A percentile compares a stretch with the other conserved stretches of the same genome.
phyloP scores from a whole-genome alignment of 2,888 invertebrate species.

The Seladonia tumulorum region DNA sequence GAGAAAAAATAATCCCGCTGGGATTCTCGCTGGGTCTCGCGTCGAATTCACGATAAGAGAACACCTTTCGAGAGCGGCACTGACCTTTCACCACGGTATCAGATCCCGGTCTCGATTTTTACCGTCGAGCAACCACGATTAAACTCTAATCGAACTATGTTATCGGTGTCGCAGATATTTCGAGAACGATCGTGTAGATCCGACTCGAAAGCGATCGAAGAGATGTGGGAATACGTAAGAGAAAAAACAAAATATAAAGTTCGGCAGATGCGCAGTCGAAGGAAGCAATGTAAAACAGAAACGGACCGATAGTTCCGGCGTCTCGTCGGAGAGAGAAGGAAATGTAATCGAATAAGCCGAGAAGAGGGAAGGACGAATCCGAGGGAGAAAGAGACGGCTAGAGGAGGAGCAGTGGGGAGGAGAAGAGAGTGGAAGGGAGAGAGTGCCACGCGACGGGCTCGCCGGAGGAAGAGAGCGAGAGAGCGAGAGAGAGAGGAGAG shows the following conservation, averaged over 20 bases:
- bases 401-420: not conserved
- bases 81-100: not conserved
- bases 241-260: slow-evolving; percentile 13
- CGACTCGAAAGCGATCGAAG: slow-evolving; percentile 8
- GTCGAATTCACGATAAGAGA: slow-evolving; percentile 18
- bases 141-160: not conserved
- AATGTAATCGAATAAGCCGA: slow-evolving; percentile 38
- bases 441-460: slow-evolving; percentile 62
- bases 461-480: slow-evolving; percentile 58
- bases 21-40: not conserved
- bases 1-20: slow-evolving; percentile 18
- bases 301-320: slow-evolving; percentile 12
- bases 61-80: not conserved
- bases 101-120: not conserved
- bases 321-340: slow-evolving; percentile 18
- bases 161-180: not conserved
- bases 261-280: slow-evolving; percentile 32
- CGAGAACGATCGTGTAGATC: not conserved
- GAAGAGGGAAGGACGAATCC: slow-evolving; percentile 28
- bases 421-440: slow-evolving; percentile 57
- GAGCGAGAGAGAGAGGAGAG: slow-evolving; percentile 45
- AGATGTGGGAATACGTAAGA: not conserved
- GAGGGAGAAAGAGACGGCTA: not conserved
- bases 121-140: not conserved
- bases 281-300: slow-evolving; percentile 31